phyloP scores from a whole-genome alignment of 1,140 invertebrate genomes.

The Battus philenor region DNA sequence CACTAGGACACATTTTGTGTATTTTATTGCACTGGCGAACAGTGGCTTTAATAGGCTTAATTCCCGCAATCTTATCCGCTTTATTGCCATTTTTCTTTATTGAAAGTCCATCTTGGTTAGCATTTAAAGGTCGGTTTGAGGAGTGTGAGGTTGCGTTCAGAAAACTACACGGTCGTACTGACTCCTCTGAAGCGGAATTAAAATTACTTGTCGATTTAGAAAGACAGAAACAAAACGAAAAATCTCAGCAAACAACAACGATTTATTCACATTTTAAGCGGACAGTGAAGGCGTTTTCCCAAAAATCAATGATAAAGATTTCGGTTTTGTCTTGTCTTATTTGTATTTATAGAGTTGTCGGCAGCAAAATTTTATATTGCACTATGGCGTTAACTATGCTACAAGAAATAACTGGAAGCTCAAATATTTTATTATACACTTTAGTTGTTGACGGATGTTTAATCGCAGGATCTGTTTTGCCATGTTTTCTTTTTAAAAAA shows the following conservation, averaged over 20 bases:
- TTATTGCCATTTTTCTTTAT: slow-evolving; percentile 21
- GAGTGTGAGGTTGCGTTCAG: slow-evolving; percentile 20
- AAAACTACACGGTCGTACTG: slow-evolving; percentile 7
- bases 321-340: slow-evolving; percentile 4
- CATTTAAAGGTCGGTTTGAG: slow-evolving; percentile 23
- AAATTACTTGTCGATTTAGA: slow-evolving; percentile 8
- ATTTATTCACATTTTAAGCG: too few relatives aligned
- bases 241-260: slow-evolving; percentile 5
- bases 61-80: slow-evolving; percentile 14
- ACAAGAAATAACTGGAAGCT: slow-evolving; percentile 18
- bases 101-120: slow-evolving; percentile 27
- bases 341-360: slow-evolving; percentile 18
- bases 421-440: slow-evolving; percentile 19
- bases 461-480: slow-evolving; percentile 17
- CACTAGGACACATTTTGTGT: slow-evolving; percentile 20
- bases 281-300: too few relatives aligned
- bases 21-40: slow-evolving; percentile 25
- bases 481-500: slow-evolving; percentile 15
- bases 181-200: slow-evolving; percentile 7
- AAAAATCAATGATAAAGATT: too few relatives aligned
- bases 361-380: slow-evolving; percentile 20
- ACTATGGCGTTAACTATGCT: slow-evolving; percentile 23
- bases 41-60: slow-evolving; percentile 22
- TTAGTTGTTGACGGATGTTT: slow-evolving; percentile 18
- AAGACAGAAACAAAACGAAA: slow-evolving; percentile 11